phyloP scores from a whole-genome alignment of 2,797 vertebrate species.

The Chaenodraco wilsoni region DNA sequence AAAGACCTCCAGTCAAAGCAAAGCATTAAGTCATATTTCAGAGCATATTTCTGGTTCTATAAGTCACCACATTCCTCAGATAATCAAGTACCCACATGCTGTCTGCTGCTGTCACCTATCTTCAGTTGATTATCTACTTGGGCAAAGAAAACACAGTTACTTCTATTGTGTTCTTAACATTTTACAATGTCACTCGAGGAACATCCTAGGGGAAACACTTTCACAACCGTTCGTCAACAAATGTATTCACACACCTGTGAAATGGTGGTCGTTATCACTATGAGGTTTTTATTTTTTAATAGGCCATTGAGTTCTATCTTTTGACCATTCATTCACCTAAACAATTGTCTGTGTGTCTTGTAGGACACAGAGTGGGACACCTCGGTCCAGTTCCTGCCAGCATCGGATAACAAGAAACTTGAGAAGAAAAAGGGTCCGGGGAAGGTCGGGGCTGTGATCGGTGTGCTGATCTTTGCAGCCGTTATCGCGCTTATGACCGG shows the following conservation, averaged over 20 bases:
- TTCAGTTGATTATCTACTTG: constrained; percentile 5
- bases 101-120: constrained; percentile 6
- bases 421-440: constrained; percentile 87
- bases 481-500: constrained; percentile 83
- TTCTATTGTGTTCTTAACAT: not conserved
- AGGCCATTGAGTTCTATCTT: not conserved
- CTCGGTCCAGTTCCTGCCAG: constrained; percentile 90
- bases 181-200: not conserved
- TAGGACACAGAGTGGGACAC: constrained; percentile 82
- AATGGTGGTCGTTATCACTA: not conserved
- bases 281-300: not conserved
- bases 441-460: constrained; percentile 74
- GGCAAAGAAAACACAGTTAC: not conserved
- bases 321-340: not conserved
- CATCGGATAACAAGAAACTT: constrained; percentile 87
- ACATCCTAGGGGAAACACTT: accelerated
- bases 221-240: not conserved
- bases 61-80: constrained; percentile 45
- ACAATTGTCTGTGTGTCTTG: constrained; percentile 62
- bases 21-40: not conserved
- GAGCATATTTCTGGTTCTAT: not conserved
- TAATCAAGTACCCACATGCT: constrained; percentile 37
- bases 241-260: not conserved
- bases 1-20: not conserved
- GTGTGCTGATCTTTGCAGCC: constrained; percentile 67